Percentiles rank a stretch among this genome's conserved stretches.
Evolutionary conservation across 2,797 vertebrate species (phyloP).

Genomic region (Enteromius argenteus): DNA sequence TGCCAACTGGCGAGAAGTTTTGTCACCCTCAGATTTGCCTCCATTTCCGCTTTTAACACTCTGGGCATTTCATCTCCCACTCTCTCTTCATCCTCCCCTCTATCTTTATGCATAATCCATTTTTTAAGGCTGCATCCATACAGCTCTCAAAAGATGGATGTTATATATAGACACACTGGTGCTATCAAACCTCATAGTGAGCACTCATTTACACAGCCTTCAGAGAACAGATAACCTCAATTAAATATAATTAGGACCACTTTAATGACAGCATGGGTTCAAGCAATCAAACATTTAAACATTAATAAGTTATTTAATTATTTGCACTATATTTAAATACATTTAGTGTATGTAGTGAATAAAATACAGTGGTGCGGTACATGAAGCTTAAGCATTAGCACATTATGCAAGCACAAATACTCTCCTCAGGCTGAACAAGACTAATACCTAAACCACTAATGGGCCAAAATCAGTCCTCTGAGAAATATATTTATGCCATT

Average conservation of each 20-base stretch:
- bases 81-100: background rate
- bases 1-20: background rate
- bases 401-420: constrained; percentile 39
- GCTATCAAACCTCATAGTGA: constrained; percentile 11
- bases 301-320: background rate
- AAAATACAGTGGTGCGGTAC: background rate
- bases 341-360: background rate
- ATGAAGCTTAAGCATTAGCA: constrained; percentile 12
- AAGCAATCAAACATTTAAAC: background rate
- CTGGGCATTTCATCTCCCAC: constrained; percentile 1
- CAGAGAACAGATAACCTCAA: background rate
- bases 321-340: background rate
- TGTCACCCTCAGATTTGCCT: constrained; percentile 7
- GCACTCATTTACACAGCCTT: background rate
- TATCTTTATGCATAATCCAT: constrained; percentile 47
- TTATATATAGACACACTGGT: constrained; percentile 32
- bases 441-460: constrained; percentile 18
- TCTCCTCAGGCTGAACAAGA: background rate
- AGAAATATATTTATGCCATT: constrained; percentile 9
- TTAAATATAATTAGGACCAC: background rate
- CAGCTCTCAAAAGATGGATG: constrained; percentile 44
- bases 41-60: background rate
- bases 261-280: background rate
- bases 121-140: constrained; percentile 38
- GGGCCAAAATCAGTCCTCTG: background rate